Conservation (phyloP, 1,140 invertebrate species). For the Diachasma alloeum region DNA sequence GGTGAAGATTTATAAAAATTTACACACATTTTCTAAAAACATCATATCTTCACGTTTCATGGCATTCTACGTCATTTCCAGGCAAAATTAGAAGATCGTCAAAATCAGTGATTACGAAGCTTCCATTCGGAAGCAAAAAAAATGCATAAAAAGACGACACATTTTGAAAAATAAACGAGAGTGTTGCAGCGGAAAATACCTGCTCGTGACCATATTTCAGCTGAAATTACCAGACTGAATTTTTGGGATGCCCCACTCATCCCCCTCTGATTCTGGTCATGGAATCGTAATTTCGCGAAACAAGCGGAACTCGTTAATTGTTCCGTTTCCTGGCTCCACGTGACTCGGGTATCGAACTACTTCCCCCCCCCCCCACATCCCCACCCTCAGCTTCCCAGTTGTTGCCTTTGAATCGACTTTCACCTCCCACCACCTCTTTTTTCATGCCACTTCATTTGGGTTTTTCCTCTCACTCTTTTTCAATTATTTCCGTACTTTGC, state of each 20-base stretch:
- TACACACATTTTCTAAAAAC: too few relatives aligned
- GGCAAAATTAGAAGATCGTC: too few relatives aligned
- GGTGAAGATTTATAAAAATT: too few relatives aligned
- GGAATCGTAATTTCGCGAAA: slow-evolving; percentile 33
- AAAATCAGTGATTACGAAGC: too few relatives aligned
- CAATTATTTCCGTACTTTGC: slow-evolving; percentile 30
- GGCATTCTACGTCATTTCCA: too few relatives aligned
- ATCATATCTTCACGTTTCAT: too few relatives aligned
- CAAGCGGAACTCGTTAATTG: slow-evolving; percentile 34
- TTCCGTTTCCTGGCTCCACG: slow-evolving; percentile 27
- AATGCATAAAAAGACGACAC: too few relatives aligned
- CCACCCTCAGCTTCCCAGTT: neutral
- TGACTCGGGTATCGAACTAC: slow-evolving; percentile 27
- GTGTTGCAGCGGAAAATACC: neutral
- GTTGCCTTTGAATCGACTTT: slow-evolving; percentile 12
- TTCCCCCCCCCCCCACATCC: neutral
- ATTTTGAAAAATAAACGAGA: neutral
- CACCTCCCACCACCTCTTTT: neutral
- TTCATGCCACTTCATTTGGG: neutral
- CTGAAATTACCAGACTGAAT: slow-evolving; percentile 36
- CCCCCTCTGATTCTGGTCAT: slow-evolving; percentile 10
- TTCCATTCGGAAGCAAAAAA: too few relatives aligned
- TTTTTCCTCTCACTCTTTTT: slow-evolving; percentile 24
- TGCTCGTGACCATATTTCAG: slow-evolving; percentile 26
- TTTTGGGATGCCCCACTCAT: slow-evolving; percentile 20